phyloP scores from a whole-genome alignment of 2,113 vertebrate species.

The Micromys minutus region DNA sequence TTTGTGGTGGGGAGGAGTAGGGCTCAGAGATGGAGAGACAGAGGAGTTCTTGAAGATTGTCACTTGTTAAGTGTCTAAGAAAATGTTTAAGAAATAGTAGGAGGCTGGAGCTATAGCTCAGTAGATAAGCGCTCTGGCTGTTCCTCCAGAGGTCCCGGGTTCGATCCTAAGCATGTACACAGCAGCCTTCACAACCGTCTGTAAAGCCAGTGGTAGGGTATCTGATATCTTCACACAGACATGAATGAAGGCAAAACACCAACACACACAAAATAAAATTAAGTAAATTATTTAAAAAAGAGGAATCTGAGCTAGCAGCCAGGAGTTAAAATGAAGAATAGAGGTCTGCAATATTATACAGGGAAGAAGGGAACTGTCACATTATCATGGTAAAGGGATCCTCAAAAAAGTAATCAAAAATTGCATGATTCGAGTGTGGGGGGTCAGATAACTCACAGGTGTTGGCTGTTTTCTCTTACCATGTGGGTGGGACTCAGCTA shows the following conservation, averaged over 20 bases:
- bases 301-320: background rate
- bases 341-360: background rate
- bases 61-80: background rate
- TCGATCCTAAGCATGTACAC: background rate
- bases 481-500: background rate
- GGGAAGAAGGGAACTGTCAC: background rate
- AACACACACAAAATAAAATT: background rate
- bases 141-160: background rate
- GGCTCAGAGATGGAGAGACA: background rate
- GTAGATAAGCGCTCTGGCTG: no score
- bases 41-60: background rate
- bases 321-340: background rate
- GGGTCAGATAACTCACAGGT: background rate
- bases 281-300: background rate
- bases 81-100: conserved; percentile 6
- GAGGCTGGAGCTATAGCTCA: background rate
- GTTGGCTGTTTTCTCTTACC: no score
- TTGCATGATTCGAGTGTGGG: background rate
- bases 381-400: background rate
- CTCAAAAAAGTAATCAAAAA: background rate
- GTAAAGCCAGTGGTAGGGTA: background rate
- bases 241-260: background rate
- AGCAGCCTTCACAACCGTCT: background rate
- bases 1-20: no score
- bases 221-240: background rate